Conservation (phyloP, 2,888 invertebrate genomes). For the Papilio elwesi region DNA sequence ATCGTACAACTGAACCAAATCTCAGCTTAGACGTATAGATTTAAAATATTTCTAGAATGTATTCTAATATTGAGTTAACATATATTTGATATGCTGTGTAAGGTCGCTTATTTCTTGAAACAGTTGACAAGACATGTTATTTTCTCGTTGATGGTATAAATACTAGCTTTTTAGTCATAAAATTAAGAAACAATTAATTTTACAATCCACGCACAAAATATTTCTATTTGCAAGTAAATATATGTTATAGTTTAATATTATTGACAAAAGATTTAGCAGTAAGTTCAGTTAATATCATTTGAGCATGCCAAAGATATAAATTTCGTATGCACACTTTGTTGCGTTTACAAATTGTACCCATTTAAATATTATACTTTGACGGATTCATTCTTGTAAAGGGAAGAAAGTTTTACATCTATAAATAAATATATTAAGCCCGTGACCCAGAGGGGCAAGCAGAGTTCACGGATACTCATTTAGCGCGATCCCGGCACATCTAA, state of each 20-base stretch:
- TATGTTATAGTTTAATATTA: background rate
- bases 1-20: slow-evolving; percentile 23
- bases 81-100: slow-evolving; percentile 32
- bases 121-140: background rate
- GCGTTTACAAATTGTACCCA: no score
- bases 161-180: background rate
- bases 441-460: no score
- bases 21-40: slow-evolving; percentile 33
- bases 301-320: slow-evolving; percentile 7
- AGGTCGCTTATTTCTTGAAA: background rate
- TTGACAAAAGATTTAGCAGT: background rate
- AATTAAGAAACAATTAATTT: background rate
- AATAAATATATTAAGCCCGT: background rate
- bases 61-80: background rate
- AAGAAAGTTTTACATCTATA: no score
- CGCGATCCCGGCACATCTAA: no score
- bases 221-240: background rate
- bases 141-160: background rate
- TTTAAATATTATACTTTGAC: background rate
- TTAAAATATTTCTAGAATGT: background rate
- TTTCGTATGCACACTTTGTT: background rate
- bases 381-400: no score
- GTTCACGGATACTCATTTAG: no score
- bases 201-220: background rate
- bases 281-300: background rate